Conservation (phyloP, 2,113 vertebrate species). For the Xiphophorus maculatus region DNA sequence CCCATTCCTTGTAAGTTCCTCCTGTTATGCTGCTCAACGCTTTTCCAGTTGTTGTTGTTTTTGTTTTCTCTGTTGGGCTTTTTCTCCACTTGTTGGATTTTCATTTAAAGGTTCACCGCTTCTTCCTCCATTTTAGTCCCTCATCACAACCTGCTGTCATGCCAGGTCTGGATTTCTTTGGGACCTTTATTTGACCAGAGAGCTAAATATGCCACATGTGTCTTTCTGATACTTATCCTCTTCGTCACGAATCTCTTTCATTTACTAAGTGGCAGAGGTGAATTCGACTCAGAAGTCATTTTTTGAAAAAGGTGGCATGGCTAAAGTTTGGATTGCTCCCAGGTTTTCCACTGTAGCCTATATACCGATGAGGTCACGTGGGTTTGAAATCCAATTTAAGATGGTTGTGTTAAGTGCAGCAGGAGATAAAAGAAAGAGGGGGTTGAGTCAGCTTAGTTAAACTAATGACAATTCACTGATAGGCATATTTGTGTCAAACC, state of each 20-base stretch:
- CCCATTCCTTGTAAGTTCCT: background rate
- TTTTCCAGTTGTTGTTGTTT: background rate
- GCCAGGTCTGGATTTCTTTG: too few species aligned
- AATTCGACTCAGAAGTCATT: background rate
- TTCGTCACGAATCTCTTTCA: background rate
- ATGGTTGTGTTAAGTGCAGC: constrained; percentile 21
- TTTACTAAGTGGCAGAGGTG: background rate
- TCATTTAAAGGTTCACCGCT: background rate
- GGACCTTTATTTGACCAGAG: too few species aligned
- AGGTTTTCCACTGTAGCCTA: constrained; percentile 1
- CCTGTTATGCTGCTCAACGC: background rate
- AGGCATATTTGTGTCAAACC: background rate
- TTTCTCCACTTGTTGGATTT: background rate
- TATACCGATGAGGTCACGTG: constrained; percentile 40
- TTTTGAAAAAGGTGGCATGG: background rate
- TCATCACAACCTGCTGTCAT: too few species aligned
- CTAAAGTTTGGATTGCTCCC: constrained; percentile 6
- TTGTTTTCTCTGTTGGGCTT: background rate
- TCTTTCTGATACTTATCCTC: background rate
- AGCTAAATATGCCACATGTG: background rate
- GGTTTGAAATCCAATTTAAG: constrained; percentile 50
- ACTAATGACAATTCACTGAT: constrained; percentile 34
- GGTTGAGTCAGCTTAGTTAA: background rate
- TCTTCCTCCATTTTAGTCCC: too few species aligned
- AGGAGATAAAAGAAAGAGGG: constrained; percentile 7